phyloP scores from a whole-genome alignment of 2,888 invertebrate species.

The Aphidius colemani region DNA sequence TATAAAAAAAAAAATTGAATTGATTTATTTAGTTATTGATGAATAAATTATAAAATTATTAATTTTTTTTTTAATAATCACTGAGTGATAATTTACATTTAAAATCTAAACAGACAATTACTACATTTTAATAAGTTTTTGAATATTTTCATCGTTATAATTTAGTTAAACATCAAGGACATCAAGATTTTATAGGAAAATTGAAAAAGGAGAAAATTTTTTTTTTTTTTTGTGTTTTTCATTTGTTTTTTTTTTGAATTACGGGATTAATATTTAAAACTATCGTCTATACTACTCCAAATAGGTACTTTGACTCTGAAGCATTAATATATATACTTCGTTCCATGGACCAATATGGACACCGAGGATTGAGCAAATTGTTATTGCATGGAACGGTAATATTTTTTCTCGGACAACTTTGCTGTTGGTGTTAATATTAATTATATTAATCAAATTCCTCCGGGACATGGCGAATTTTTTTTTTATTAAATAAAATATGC shows the following conservation, averaged over 20 bases:
- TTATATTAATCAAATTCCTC: constrained; percentile 14
- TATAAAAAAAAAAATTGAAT: constrained; percentile 13
- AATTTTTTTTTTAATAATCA: constrained; percentile 42
- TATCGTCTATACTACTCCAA: constrained; percentile 20
- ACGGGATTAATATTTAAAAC: constrained; percentile 16
- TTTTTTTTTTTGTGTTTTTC: constrained; percentile 16
- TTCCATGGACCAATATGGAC: constrained; percentile 55
- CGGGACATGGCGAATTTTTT: constrained; percentile 37
- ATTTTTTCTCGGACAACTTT: constrained; percentile 28
- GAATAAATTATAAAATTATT: constrained; percentile 15
- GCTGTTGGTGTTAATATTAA: constrained; percentile 14
- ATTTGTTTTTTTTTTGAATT: constrained; percentile 16
- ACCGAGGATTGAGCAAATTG: constrained; percentile 58
- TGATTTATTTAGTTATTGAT: too few relatives aligned
- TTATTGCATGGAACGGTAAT: constrained; percentile 55
- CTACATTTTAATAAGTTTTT: constrained; percentile 31
- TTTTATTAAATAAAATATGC: too few relatives aligned
- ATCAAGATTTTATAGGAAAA: constrained; percentile 46
- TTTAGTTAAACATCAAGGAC: constrained; percentile 49
- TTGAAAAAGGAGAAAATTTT: constrained; percentile 41
- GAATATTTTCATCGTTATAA: constrained; percentile 29
- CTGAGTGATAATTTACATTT: constrained; percentile 36
- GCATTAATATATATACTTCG: constrained; percentile 44
- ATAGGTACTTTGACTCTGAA: constrained; percentile 23
- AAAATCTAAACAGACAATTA: constrained; percentile 35